Evolutionary conservation across 2,888 invertebrate species (phyloP).

Genomic region (Beris chalybata): DNA sequence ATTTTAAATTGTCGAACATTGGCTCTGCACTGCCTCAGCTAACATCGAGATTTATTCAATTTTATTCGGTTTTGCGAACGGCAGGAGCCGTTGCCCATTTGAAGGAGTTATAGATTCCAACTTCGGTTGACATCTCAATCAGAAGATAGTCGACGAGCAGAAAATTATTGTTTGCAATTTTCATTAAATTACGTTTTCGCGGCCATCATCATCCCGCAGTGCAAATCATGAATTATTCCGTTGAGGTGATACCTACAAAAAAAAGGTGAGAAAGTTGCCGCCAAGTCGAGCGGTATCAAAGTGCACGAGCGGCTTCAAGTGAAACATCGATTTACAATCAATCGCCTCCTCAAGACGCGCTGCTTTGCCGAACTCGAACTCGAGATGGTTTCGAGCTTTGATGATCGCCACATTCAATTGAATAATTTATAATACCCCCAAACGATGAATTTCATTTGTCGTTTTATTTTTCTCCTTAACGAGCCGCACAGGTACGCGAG

Average conservation of each 20-base stretch:
- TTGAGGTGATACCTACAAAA: conserved; percentile 3
- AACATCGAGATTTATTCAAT: conserved; percentile 14
- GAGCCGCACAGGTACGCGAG: not conserved
- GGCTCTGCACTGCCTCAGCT: not conserved
- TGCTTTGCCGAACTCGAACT: not conserved
- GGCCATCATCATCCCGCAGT: conserved; percentile 25
- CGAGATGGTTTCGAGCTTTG: conserved; percentile 17
- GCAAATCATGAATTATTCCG: conserved; percentile 35
- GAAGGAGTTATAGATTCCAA: conserved; percentile 34
- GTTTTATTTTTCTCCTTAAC: too few relatives aligned
- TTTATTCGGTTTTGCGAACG: conserved; percentile 17
- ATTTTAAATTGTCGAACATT: too few relatives aligned
- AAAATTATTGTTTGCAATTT: conserved; percentile 41
- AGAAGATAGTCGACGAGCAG: conserved; percentile 33
- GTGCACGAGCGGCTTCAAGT: conserved; percentile 4
- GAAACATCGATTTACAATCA: conserved; percentile 27
- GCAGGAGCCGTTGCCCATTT: not conserved
- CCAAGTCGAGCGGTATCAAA: conserved; percentile 3
- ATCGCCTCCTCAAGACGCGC: conserved; percentile 22
- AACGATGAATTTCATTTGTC: conserved; percentile 21
- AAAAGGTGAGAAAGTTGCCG: conserved; percentile 28
- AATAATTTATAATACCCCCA: conserved; percentile 23
- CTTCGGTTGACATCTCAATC: conserved; percentile 38
- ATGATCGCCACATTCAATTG: conserved; percentile 21
- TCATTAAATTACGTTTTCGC: conserved; percentile 39